Evolutionary conservation across 2,888 invertebrate genomes (phyloP), one percentile per base, ranked within the genome.

Genomic region (Ophion ventricosus): DNA sequence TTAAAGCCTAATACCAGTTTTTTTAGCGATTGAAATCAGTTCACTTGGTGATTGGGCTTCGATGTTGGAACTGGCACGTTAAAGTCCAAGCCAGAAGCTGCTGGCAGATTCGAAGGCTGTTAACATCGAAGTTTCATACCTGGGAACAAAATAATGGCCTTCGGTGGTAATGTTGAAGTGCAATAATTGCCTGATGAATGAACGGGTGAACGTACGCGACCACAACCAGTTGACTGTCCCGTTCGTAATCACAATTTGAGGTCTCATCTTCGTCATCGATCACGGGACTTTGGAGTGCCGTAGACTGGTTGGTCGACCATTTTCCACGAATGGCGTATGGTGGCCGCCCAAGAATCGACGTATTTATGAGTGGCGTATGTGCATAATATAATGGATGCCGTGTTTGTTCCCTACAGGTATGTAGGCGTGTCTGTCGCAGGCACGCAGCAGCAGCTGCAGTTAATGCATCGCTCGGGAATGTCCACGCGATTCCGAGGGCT

Each of bases 321-420:
- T 72, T 72, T 76, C 79, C 79, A 72, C 64, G 64, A 80, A 29
- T 79, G n/a, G 79, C 59, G 54, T n/a, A 26, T 63, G 82, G 54
- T 43, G 61, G 61, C 8, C 29, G 67, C 75, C 75, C 78, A 54
- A 73, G 90, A 91, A 83, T 92, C 90, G 91, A 91, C 90, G 90
- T 92, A 91, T 91, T 92, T 92, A 92, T 90, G 91, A 87, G 89
- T 89, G 87, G 90, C 91, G 91, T 90, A 90, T 92, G 91, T 90
- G 91, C 91, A 92, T 92, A 91, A 92, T 92, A 89, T 91, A 91
- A 91, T 90, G 89, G 88, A 87, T 86, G 76, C 49, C 61, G 72
- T 67, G 78, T 77, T 77, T 83, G 67, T 72, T 70, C 72, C 56
- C 49, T 73, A 80, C 56, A 64, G 40, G 70, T 63, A 70, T n/a